Percentiles rank a stretch among this genome's conserved stretches.
Conservation (phyloP, 2,113 vertebrate species). For the Proterorhinus semilunaris region DNA sequence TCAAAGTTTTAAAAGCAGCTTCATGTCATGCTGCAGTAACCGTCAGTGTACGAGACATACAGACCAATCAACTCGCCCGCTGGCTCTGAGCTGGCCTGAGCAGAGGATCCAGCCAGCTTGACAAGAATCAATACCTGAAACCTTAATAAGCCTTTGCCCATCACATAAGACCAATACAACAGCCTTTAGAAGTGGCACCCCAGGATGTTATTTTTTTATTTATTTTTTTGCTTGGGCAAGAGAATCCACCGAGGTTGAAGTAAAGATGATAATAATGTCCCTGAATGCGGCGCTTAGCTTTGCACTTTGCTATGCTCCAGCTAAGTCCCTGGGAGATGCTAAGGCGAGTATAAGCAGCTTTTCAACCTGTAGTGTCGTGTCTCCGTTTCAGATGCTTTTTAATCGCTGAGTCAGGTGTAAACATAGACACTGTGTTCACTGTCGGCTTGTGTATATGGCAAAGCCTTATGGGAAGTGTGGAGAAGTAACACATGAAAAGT, state of each 20-base stretch:
- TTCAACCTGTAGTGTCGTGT: slow-evolving; percentile 23
- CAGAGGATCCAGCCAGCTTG: slow-evolving; percentile 9
- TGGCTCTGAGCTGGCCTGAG: slow-evolving; percentile 15
- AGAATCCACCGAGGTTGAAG: slow-evolving; percentile 39
- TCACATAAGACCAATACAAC: slow-evolving; percentile 32
- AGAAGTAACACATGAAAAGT: slow-evolving; percentile 61
- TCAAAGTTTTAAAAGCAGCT: slow-evolving; percentile 18
- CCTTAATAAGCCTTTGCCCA: slow-evolving; percentile 29
- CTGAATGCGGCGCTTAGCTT: slow-evolving; percentile 28
- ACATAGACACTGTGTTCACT: slow-evolving; percentile 40
- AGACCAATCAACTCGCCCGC: slow-evolving; percentile 7
- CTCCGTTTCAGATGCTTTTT: slow-evolving; percentile 47
- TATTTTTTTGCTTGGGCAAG: slow-evolving; percentile 20
- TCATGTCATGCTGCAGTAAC: neutral
- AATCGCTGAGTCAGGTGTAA: slow-evolving; percentile 38
- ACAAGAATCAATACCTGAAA: slow-evolving; percentile 11
- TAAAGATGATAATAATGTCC: slow-evolving; percentile 41
- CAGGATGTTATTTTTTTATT: slow-evolving; percentile 27
- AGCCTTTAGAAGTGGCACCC: slow-evolving; percentile 16
- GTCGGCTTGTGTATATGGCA: slow-evolving; percentile 13
- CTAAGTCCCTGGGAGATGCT: slow-evolving; percentile 19
- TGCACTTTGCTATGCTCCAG: slow-evolving; percentile 38
- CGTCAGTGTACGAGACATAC: slow-evolving; percentile 13
- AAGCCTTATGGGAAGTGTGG: slow-evolving; percentile 29
- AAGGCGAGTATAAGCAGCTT: slow-evolving; percentile 51